Evolutionary conservation across 2,113 vertebrate species (phyloP).

Genomic region (Macroglossus sobrinus): DNA sequence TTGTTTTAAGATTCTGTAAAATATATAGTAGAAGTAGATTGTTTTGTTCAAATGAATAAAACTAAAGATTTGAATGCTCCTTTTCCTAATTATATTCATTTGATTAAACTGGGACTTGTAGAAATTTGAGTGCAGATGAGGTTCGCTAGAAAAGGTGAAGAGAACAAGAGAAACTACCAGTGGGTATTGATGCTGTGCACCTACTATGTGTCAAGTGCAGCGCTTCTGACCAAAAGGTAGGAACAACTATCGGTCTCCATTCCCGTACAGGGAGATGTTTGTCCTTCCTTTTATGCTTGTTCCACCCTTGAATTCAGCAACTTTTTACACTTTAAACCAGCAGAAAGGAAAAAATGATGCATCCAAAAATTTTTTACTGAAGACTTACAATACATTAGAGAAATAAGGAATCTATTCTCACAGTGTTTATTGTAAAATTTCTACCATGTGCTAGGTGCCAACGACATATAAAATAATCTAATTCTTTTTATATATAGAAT

Average conservation of each 20-base stretch:
- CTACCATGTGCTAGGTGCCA: not conserved
- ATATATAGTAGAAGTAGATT: not conserved
- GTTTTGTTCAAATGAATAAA: slow-evolving; percentile 23
- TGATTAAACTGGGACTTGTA: not conserved
- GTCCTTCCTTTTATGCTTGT: not conserved
- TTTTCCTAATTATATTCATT: not conserved
- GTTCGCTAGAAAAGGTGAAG: not conserved
- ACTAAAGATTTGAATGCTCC: not conserved
- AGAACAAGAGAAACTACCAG: not conserved
- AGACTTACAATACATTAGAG: not conserved
- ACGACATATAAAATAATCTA: not conserved
- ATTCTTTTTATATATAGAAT: not conserved
- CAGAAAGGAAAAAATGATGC: not conserved
- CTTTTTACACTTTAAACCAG: not conserved
- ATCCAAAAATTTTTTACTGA: not conserved
- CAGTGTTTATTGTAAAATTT: not conserved
- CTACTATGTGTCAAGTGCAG: not conserved
- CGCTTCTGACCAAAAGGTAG: not conserved
- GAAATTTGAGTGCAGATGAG: not conserved
- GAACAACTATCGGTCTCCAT: not conserved
- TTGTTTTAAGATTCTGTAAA: slow-evolving; percentile 17
- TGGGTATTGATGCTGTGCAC: not conserved
- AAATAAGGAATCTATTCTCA: not conserved
- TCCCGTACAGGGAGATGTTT: not conserved
- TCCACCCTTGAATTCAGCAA: not conserved